Evolutionary conservation across 1,140 invertebrate genomes (phyloP).

Genomic region (Drosophila ananassae): DNA sequence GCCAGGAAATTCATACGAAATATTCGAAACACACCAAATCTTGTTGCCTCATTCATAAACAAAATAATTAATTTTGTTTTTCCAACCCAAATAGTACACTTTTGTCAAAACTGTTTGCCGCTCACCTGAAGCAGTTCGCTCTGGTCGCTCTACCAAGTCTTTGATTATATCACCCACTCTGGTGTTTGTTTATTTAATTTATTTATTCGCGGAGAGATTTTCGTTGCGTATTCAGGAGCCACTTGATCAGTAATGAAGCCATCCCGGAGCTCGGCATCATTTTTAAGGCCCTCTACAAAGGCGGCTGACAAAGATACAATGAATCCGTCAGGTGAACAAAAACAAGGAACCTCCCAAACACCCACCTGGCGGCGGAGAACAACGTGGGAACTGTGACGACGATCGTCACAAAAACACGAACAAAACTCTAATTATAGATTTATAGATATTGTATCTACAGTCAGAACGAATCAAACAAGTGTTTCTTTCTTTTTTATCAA

Average conservation of each 20-base stretch:
- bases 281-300: constrained; percentile 57
- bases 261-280: constrained; percentile 7
- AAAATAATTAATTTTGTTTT: constrained; percentile 38
- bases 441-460: constrained; percentile 71
- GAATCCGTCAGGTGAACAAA: constrained; percentile 52
- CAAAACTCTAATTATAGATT: constrained; percentile 69
- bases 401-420: constrained; percentile 34
- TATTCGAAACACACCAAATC: constrained; percentile 42
- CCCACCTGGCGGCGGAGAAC: constrained; percentile 4
- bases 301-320: constrained; percentile 47
- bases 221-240: constrained; percentile 38
- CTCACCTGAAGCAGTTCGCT: constrained; percentile 26
- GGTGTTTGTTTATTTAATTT: constrained; percentile 26
- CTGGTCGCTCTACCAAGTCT: constrained; percentile 29
- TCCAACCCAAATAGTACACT: constrained; percentile 19
- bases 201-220: not conserved
- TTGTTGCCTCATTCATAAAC: constrained; percentile 38
- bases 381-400: constrained; percentile 28
- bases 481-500: constrained; percentile 47
- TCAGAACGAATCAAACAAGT: constrained; percentile 50
- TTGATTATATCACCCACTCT: constrained; percentile 23
- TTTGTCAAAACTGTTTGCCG: not conserved
- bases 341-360: constrained; percentile 34
- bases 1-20: constrained; percentile 57
- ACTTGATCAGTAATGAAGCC: constrained; percentile 60